A percentile compares a stretch with the other conserved stretches of the same genome.
phyloP scores from a whole-genome alignment of 2,797 vertebrate genomes.

The Rhinogobio ventralis region DNA sequence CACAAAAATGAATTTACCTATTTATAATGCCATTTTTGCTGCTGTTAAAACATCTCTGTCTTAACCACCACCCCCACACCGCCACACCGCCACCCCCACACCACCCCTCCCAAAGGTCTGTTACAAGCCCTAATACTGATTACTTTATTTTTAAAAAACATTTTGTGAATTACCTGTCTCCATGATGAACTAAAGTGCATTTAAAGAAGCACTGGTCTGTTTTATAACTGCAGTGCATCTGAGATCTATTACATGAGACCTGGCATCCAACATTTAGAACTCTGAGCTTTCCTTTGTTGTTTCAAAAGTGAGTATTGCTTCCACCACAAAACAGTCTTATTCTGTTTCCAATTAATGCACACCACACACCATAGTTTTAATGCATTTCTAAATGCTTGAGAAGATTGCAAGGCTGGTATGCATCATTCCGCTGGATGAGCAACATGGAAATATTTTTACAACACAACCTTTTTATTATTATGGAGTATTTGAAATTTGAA shows the following conservation, averaged over 20 bases:
- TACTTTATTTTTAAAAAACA: background rate
- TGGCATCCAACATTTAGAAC: conserved; percentile 68
- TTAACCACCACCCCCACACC: too few species aligned
- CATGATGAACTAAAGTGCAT: conserved; percentile 34
- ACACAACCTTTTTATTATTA: background rate
- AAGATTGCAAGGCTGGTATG: conserved; percentile 65
- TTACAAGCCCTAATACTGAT: too few species aligned
- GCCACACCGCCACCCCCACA: too few species aligned
- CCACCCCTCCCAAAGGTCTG: too few species aligned
- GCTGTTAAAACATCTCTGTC: too few species aligned
- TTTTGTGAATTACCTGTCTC: background rate
- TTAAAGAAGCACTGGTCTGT: conserved; percentile 69
- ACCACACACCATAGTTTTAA: conserved; percentile 50
- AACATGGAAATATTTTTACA: conserved; percentile 12
- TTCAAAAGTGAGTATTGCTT: conserved; percentile 64
- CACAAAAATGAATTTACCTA: background rate
- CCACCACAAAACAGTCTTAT: conserved; percentile 62
- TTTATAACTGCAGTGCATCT: conserved; percentile 66
- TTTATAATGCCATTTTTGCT: background rate
- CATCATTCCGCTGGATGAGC: conserved; percentile 49
- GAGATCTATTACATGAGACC: conserved; percentile 72
- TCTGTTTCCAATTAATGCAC: conserved; percentile 71
- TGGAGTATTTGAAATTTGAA: conserved; percentile 11
- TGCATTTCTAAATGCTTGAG: conserved; percentile 61
- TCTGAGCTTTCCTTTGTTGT: conserved; percentile 58